These are phyloP conservation scores for Drosophila colorata DNA, from an alignment of 2,888 invertebrate species.

Conservation along the genomic window DNA sequence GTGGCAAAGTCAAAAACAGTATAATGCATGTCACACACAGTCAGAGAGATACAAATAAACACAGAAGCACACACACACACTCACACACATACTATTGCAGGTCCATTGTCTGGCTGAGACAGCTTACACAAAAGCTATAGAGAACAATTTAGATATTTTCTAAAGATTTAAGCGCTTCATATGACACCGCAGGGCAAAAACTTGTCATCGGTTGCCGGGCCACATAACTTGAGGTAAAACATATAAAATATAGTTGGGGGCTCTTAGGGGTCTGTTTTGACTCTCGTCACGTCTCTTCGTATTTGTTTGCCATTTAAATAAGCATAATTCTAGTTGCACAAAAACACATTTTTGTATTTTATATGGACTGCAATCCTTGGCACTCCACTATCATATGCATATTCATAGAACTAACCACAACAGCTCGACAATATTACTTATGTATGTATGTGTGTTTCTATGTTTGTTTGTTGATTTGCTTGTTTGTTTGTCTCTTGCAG, in stretches of 20 bases:
- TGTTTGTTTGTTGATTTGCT: slow-evolving; percentile 56
- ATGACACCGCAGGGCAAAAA: slow-evolving; percentile 55
- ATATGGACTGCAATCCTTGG: slow-evolving; percentile 21
- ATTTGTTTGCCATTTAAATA: slow-evolving; percentile 77
- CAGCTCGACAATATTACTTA: slow-evolving; percentile 65
- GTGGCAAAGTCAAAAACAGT: slow-evolving; percentile 78
- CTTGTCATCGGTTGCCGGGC: slow-evolving; percentile 66
- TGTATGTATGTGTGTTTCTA: slow-evolving; percentile 24
- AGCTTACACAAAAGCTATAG: slow-evolving; percentile 76
- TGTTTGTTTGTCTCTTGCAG: slow-evolving; percentile 60
- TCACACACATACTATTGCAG: slow-evolving; percentile 12
- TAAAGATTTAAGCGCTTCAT: slow-evolving; percentile 72
- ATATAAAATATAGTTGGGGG: slow-evolving; percentile 29
- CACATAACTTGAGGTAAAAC: slow-evolving; percentile 44
- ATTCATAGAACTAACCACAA: slow-evolving; percentile 69
- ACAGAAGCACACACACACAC: slow-evolving; percentile 1
- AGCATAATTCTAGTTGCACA: slow-evolving; percentile 62
- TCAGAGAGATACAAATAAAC: slow-evolving; percentile 16
- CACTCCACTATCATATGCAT: slow-evolving; percentile 50
- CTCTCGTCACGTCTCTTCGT: slow-evolving; percentile 10
- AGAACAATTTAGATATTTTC: slow-evolving; percentile 78
- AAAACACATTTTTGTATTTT: slow-evolving; percentile 34
- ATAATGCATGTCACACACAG: slow-evolving; percentile 74
- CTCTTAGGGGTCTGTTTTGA: not conserved
- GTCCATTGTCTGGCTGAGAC: slow-evolving; percentile 66